Conservation (phyloP, 2,113 vertebrate species). For the Apistogramma diplotaenia region DNA sequence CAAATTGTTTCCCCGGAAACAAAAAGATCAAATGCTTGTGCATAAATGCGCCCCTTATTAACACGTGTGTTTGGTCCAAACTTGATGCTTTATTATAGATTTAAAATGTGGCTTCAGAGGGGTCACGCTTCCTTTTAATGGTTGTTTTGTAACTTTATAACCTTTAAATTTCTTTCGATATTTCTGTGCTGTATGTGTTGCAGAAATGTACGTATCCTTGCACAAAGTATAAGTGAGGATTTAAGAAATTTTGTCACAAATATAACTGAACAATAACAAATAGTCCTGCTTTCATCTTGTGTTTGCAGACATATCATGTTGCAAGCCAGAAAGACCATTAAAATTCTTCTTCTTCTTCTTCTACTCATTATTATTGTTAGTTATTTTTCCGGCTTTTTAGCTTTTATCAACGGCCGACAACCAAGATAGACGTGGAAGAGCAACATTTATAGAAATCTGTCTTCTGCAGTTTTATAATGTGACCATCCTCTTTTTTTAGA, state of each 20-base stretch:
- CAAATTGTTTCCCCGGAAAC: background rate
- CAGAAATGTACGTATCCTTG: background rate
- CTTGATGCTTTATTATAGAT: background rate
- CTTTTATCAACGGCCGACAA: too few relatives aligned
- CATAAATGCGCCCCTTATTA: background rate
- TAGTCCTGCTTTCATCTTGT: background rate
- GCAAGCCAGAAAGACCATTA: too few relatives aligned
- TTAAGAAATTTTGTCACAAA: background rate
- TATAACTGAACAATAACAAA: fast-evolving
- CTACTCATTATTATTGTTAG: too few relatives aligned
- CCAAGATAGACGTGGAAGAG: background rate
- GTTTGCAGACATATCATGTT: too few relatives aligned
- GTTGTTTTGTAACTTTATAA: background rate
- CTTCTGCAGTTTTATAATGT: background rate
- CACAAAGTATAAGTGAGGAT: background rate
- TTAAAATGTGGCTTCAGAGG: background rate
- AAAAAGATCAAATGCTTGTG: background rate
- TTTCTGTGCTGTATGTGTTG: background rate
- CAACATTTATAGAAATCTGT: background rate
- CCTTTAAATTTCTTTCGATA: background rate
- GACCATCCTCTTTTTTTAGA: background rate
- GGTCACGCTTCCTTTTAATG: background rate
- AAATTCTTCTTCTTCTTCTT: too few relatives aligned
- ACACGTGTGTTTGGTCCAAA: background rate
- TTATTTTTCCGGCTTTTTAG: too few relatives aligned